Base-by-base conservation (phyloP, 2,797 vertebrate species). In the Falco biarmicus region DNA sequence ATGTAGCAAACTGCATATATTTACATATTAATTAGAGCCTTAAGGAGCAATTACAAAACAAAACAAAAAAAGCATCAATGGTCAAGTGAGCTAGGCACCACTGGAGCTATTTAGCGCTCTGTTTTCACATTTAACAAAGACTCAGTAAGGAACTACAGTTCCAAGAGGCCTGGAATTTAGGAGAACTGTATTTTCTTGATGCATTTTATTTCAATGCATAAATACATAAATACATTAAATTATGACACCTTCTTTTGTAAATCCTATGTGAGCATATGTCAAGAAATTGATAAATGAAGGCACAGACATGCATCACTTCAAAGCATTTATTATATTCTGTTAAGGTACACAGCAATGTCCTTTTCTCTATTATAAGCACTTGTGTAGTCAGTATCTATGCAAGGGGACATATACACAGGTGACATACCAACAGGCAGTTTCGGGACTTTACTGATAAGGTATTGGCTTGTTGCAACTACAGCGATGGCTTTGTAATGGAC, bases 331-430 rank as follows among this genome's bases (percentile, higher is more conserved):
- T 26, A 28, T 17, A 14, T 34, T 37, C n/a, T 21, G 17, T 12
- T 77, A 19, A 57, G 25, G 41, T 16, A 47, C 26, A 34, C 31
- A 73, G 63, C 21, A 45, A 15, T 19, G 47, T 19, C 56, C 31
- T 59, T 54, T 19, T 16, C 68, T 20, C 60, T 29, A 1, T 1
- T 31, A 19, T 0, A 53, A 31, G 37, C 25, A 37, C 34, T 18
- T 10, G 15, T 0, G 0, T 1, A 47, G 32, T 17, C 43, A 26
- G 37, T 21, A 4, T 21, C 68, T 45, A 4, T 2, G 15, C 3
- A 6, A 59, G 51, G 26, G 24, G 10, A 50, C n/a, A 1, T 0
- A 15, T 5, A 32, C 51, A n/a, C 6, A 8, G 0, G 31, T n/a
- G 21, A 75, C 14, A 15, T 1, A 20, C 11, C 34, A 11, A 7